Evolutionary conservation across 2,113 vertebrate species (phyloP).

Genomic region (Machaerirhynchus nigripectus): DNA sequence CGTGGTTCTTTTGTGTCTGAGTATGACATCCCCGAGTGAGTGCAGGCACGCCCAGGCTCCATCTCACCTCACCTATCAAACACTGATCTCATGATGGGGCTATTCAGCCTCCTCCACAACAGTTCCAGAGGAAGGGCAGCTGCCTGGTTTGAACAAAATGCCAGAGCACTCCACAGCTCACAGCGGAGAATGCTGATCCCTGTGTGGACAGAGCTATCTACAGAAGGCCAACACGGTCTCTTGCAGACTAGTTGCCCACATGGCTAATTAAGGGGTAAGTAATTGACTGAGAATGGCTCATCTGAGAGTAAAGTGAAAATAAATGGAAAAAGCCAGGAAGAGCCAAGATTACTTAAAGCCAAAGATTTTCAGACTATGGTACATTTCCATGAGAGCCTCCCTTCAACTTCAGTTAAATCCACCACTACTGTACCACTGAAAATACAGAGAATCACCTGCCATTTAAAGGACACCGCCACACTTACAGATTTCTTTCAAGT

Average conservation of each 20-base stretch:
- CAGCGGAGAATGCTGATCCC: not conserved
- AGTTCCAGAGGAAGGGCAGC: not conserved
- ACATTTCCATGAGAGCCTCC: not conserved
- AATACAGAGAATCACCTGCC: not conserved
- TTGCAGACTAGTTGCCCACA: not conserved
- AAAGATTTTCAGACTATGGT: not conserved
- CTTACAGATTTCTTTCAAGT: not conserved
- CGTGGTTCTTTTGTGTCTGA: too few species aligned
- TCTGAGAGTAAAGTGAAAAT: not conserved
- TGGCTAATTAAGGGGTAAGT: not conserved
- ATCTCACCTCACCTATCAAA: not conserved
- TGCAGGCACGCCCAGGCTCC: not conserved
- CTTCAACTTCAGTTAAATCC: not conserved
- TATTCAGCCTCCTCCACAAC: not conserved
- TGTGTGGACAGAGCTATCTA: not conserved
- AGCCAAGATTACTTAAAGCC: not conserved
- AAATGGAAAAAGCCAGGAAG: not conserved
- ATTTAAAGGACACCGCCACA: not conserved
- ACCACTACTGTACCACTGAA: not conserved
- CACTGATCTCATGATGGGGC: not conserved
- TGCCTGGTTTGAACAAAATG: not conserved
- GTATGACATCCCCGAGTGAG: too few species aligned
- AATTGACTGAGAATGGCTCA: not conserved
- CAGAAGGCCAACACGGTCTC: accelerated
- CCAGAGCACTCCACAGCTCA: not conserved